Percentiles rank a stretch among this genome's conserved stretches.
These are phyloP conservation scores for Hormiphora californensis DNA, from an alignment of 37 sponge, comb jelly and placozoan genomes.

Conservation along the genomic window DNA sequence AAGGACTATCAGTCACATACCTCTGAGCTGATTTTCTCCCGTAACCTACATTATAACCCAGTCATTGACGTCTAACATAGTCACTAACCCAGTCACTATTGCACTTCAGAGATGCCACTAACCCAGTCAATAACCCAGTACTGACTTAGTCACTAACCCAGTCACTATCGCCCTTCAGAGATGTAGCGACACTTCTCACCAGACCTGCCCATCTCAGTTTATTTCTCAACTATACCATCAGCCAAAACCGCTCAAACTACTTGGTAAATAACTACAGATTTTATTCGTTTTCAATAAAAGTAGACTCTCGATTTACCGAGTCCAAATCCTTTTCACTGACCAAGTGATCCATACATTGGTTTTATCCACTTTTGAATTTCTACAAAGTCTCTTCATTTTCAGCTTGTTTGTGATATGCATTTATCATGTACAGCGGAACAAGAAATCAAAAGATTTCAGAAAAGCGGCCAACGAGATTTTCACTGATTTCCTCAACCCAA, in stretches of 20 bases:
- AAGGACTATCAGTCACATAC: too few relatives aligned
- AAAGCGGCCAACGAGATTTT: slow-evolving; percentile 29
- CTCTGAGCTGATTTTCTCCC: too few relatives aligned
- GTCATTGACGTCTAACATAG: too few relatives aligned
- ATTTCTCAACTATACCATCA: slow-evolving; percentile 49
- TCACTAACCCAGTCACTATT: too few relatives aligned
- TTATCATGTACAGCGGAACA: slow-evolving; percentile 8
- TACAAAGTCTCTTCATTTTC: not conserved
- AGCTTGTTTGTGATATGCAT: slow-evolving; percentile 29
- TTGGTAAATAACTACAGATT: not conserved
- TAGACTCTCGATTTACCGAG: not conserved
- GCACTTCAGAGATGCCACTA: too few relatives aligned
- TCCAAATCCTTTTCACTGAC: too few relatives aligned
- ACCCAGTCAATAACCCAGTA: too few relatives aligned
- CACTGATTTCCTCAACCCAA: slow-evolving; percentile 20
- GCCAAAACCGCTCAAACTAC: not conserved
- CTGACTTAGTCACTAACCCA: too few relatives aligned
- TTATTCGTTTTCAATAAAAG: not conserved
- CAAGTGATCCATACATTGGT: not conserved
- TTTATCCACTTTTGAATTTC: not conserved
- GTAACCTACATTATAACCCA: too few relatives aligned
- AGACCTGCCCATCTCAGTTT: slow-evolving; percentile 36
- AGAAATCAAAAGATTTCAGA: slow-evolving; percentile 25
- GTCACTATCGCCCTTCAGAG: slow-evolving; percentile 25
- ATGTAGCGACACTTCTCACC: not conserved